Evolutionary conservation across 92 coral and sea anemone species (phyloP).

Genomic region (Paramuricea clavata): DNA sequence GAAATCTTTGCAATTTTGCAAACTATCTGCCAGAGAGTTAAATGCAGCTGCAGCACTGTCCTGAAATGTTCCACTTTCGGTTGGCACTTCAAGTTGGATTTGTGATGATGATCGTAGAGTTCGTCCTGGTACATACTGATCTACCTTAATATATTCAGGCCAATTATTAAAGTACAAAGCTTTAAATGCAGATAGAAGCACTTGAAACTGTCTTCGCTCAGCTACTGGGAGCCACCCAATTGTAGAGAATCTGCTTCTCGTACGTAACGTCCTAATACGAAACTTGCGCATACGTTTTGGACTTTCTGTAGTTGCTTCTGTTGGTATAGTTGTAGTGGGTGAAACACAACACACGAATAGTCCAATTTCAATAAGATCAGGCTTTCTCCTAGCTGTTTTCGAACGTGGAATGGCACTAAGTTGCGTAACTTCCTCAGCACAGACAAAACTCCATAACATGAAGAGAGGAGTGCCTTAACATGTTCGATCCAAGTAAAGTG

Average conservation of each 20-base stretch:
- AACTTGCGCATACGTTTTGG: background rate
- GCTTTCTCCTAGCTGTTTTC: background rate
- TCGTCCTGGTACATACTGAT: no score
- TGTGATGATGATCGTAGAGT: no score
- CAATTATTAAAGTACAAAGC: no score
- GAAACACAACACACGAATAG: background rate
- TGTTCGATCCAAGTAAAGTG: background rate
- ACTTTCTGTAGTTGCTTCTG: background rate
- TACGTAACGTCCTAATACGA: background rate
- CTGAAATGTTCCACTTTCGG: no score
- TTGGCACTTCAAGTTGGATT: no score
- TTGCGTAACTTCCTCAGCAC: background rate
- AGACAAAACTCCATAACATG: background rate
- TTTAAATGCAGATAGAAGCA: no score
- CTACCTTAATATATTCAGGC: no score
- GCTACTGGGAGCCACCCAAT: background rate
- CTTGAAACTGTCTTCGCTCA: no score
- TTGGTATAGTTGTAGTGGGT: background rate
- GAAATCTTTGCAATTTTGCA: no score
- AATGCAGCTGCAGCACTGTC: no score
- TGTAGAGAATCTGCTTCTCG: background rate
- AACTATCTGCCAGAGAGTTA: no score
- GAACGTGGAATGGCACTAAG: background rate
- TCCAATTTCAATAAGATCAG: background rate
- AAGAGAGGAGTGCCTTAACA: background rate